Percentiles rank a stretch among this genome's conserved stretches.
Evolutionary conservation across 2,113 vertebrate species (phyloP).

Genomic region (Zosterops japonicus): DNA sequence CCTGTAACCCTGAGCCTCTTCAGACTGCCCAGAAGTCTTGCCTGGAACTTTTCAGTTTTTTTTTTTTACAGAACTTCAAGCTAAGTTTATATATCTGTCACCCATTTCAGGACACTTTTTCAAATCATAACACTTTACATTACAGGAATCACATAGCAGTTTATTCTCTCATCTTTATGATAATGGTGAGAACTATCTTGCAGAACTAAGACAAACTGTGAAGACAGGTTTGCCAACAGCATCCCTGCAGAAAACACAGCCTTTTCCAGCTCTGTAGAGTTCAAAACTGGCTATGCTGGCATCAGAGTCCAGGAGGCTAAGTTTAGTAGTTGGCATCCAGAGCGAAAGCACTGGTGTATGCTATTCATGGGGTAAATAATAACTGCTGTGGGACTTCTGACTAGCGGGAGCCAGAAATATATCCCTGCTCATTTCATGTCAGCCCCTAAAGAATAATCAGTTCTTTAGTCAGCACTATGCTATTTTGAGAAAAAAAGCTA

Average conservation of each 20-base stretch:
- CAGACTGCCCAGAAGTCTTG: background rate
- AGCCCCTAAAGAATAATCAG: background rate
- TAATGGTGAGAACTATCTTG: rapidly evolving
- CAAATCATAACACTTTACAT: background rate
- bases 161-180: background rate
- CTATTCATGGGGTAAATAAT: background rate
- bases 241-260: background rate
- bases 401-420: background rate
- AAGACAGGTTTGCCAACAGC: background rate
- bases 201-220: background rate
- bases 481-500: background rate
- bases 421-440: background rate
- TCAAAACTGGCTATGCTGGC: background rate
- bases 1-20: background rate
- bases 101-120: background rate
- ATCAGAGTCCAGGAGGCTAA: background rate
- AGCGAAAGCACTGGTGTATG: background rate
- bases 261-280: background rate
- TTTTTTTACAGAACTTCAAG: background rate
- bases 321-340: background rate
- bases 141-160: background rate
- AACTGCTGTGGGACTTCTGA: background rate
- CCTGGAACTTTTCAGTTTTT: background rate
- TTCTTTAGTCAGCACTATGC: background rate
- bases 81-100: rapidly evolving